These are phyloP conservation scores for Cinclus mexicanus DNA, from an alignment of 2,113 vertebrate species.

Conservation along the genomic window DNA sequence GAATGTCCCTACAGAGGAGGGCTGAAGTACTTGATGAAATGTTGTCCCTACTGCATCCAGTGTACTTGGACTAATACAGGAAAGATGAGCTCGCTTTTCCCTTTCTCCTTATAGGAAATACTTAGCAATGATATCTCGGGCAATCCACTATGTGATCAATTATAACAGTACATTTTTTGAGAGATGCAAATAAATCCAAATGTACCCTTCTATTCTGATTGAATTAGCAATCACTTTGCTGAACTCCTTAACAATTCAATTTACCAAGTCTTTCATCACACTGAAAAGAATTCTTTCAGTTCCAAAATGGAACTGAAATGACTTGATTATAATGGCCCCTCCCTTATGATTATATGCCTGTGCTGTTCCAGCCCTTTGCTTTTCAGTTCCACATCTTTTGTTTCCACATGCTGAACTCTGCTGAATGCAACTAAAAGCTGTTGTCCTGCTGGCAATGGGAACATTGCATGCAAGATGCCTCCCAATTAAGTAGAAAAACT, in stretches of 20 bases:
- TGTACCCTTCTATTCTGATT: neutral
- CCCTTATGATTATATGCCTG: neutral
- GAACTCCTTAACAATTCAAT: neutral
- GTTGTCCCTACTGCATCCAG: neutral
- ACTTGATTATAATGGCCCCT: neutral
- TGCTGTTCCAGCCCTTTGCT: neutral
- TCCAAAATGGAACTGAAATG: neutral
- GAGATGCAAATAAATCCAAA: neutral
- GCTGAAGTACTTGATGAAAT: neutral
- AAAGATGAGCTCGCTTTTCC: neutral
- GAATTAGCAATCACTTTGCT: neutral
- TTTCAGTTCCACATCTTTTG: constrained; percentile 11
- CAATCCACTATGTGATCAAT: neutral
- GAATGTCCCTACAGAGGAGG: neutral
- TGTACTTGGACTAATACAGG: neutral
- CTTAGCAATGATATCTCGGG: neutral
- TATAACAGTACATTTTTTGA: neutral
- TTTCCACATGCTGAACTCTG: neutral
- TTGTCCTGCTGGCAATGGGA: constrained; percentile 8
- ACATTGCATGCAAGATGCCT: neutral
- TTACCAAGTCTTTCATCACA: neutral
- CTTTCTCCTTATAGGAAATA: neutral
- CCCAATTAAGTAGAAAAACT: neutral
- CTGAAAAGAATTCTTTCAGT: constrained; percentile 10
- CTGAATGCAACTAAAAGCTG: constrained; percentile 24